Evolutionary conservation across 64 coral and sea anemone species (phyloP).

Genomic region (Actinia tenebrosa): DNA sequence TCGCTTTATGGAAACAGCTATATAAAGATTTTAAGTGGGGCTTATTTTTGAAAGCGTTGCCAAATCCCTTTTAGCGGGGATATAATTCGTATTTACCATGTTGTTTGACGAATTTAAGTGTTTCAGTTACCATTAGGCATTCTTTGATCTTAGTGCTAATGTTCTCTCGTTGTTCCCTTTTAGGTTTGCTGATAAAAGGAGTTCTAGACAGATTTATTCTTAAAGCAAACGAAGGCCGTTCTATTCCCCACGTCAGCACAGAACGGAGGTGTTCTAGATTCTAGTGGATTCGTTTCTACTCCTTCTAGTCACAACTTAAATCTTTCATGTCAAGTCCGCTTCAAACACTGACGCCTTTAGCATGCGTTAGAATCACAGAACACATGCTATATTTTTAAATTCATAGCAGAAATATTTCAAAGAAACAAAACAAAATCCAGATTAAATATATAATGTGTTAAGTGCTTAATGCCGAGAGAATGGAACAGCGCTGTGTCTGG

Average conservation of each 20-base stretch:
- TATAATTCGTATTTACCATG: not conserved
- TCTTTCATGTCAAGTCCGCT: not conserved
- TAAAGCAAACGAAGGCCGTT: not conserved
- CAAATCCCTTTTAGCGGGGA: not conserved
- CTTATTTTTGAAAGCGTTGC: not conserved
- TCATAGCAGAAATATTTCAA: not conserved
- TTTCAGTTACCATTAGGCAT: not conserved
- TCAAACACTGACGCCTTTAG: not conserved
- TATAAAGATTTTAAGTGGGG: constrained; percentile 4
- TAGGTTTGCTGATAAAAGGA: not conserved
- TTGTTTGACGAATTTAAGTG: not conserved
- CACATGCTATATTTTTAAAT: not conserved
- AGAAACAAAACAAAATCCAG: not conserved
- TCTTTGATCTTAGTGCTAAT: not conserved
- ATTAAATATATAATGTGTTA: constrained; percentile 12
- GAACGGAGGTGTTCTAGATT: not conserved
- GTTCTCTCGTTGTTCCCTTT: not conserved
- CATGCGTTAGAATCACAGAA: not conserved
- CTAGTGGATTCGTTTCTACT: not conserved
- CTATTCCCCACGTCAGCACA: not conserved
- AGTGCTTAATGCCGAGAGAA: not conserved
- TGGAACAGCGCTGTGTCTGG: not conserved
- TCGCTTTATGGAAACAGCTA: not conserved
- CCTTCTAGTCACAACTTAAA: not conserved
- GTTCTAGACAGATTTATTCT: not conserved